Conservation (phyloP, 2,888 invertebrate genomes). For the Tetranychus piercei region DNA sequence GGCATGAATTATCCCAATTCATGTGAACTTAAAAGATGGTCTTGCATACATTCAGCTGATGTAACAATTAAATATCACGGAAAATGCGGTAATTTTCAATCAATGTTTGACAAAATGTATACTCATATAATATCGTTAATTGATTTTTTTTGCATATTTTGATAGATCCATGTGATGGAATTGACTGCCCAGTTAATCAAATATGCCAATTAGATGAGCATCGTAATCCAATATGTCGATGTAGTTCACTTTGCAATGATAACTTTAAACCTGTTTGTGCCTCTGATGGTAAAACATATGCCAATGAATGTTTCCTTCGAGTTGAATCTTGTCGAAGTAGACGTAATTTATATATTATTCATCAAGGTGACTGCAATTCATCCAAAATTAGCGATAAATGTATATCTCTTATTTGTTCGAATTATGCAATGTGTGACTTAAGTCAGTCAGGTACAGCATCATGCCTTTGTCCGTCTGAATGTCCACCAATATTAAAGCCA, state of each 20-base stretch:
- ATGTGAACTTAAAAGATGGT: constrained; percentile 32
- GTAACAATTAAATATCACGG: constrained; percentile 35
- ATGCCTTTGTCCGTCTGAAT: constrained; percentile 59
- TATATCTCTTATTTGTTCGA: constrained; percentile 45
- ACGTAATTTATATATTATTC: constrained; percentile 54
- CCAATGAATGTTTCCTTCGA: constrained; percentile 59
- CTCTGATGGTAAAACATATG: constrained; percentile 44
- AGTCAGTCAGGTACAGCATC: constrained; percentile 60
- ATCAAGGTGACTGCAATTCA: constrained; percentile 61
- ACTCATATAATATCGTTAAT: constrained; percentile 7
- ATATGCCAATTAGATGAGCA: constrained; percentile 48
- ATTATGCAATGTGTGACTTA: constrained; percentile 60
- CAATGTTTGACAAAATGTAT: neutral
- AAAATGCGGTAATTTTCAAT: constrained; percentile 35
- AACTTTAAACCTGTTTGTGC: constrained; percentile 49
- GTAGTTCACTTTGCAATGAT: constrained; percentile 63
- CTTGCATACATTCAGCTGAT: constrained; percentile 33
- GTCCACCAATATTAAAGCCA: constrained; percentile 42
- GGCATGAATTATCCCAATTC: constrained; percentile 33
- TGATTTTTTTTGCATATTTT: neutral
- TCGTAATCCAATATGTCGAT: constrained; percentile 56
- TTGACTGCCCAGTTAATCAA: constrained; percentile 56
- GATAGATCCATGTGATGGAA: constrained; percentile 63
- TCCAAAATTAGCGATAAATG: constrained; percentile 37
- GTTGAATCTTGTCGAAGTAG: constrained; percentile 57